Evolutionary conservation across 2,113 vertebrate genomes (phyloP).

Genomic region (Delphinus delphis): DNA sequence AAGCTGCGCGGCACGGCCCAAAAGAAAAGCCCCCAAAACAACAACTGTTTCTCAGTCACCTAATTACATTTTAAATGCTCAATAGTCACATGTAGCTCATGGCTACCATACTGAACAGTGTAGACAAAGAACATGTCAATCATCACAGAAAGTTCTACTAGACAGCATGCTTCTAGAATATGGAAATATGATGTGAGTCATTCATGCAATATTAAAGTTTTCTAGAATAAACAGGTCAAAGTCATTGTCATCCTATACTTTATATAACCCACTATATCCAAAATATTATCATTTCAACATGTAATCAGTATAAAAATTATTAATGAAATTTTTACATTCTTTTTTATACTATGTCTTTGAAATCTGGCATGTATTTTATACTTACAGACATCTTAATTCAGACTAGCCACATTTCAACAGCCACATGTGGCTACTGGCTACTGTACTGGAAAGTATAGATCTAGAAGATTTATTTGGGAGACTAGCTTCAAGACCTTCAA

Average conservation of each 20-base stretch:
- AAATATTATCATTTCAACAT: not conserved
- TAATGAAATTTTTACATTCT: not conserved
- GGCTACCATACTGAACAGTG: not conserved
- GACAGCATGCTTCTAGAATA: not conserved
- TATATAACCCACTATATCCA: not conserved
- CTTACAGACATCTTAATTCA: not conserved
- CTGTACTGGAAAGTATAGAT: not conserved
- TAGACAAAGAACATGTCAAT: not conserved
- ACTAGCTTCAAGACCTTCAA: not conserved
- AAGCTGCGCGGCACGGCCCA: no score
- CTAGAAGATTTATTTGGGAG: not conserved
- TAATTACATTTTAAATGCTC: not conserved
- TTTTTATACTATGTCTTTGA: not conserved
- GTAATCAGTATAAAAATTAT: not conserved
- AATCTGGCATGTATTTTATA: not conserved
- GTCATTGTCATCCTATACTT: not conserved
- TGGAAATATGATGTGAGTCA: not conserved
- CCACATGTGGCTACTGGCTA: not conserved
- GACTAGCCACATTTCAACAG: not conserved
- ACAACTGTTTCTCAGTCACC: not conserved
- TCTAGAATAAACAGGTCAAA: constrained; percentile 15
- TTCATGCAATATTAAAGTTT: not conserved
- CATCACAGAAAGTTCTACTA: not conserved
- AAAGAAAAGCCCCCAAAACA: not conserved
- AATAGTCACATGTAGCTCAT: not conserved